Percentiles rank a stretch among this genome's conserved stretches.
Evolutionary conservation across 2,797 vertebrate species (phyloP).

Genomic region (Myotis planiceps): DNA sequence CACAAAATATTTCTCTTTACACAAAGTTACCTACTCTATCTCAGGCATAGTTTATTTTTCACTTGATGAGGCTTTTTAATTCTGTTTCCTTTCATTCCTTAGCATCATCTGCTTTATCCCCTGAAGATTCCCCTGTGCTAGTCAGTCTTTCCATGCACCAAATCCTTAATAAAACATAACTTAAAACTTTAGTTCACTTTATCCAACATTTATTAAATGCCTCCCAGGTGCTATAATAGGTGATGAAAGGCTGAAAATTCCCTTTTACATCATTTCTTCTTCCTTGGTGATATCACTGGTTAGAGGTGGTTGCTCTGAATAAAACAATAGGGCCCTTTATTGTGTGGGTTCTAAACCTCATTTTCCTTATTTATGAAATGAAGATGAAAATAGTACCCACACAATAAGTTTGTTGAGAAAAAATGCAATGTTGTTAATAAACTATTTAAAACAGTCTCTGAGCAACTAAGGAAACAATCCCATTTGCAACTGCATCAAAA

Average conservation of each 20-base stretch:
- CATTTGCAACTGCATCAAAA: not conserved
- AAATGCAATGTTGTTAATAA: not conserved
- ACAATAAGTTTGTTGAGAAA: not conserved
- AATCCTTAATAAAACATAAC: conserved; percentile 66
- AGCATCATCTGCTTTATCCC: conserved; percentile 23
- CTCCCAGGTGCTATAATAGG: conserved; percentile 17
- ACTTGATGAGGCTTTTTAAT: conserved; percentile 17
- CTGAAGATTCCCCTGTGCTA: not conserved
- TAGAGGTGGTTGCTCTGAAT: not conserved
- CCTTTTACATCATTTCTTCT: conserved; percentile 44
- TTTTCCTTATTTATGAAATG: conserved; percentile 7
- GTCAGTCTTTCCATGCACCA: conserved; percentile 11
- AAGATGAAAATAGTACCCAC: not conserved
- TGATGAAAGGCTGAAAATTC: conserved; percentile 14
- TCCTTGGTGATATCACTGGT: conserved; percentile 28
- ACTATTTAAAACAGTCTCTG: not conserved
- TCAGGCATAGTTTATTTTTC: conserved; percentile 23
- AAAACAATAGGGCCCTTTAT: not conserved
- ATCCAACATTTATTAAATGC: conserved; percentile 73
- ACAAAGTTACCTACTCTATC: not conserved
- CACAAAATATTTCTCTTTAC: not conserved
- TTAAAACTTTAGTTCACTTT: conserved; percentile 66
- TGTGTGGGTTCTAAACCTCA: not conserved
- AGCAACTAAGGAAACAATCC: not conserved
- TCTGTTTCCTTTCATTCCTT: conserved; percentile 45